Evolutionary conservation across 35 echinoderm and acorn worm genomes (phyloP), one percentile per base, ranked within the genome.

Genomic region (Amphiura filiformis): DNA sequence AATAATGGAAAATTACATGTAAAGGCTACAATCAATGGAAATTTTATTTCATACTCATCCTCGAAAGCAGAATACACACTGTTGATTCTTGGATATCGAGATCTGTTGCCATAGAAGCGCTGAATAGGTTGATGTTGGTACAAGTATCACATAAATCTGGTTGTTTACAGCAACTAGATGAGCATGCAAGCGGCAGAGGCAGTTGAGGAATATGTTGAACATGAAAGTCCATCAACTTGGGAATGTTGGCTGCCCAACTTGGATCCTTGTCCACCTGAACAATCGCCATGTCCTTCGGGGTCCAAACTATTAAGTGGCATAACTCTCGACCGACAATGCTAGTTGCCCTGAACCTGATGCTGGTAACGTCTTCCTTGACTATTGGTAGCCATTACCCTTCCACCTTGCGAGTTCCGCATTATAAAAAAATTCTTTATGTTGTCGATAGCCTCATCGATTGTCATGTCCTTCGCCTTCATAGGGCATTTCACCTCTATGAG

Each of bases 321-420:
- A 61, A 26, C 32, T 33, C 14, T 11, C 82, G 11, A 52, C 32
- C 7, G 49, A 35, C 18, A 65, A 32, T 13, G 33, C 32, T 1
- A 85, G 31, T 65, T 85, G 82, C 82, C 82, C 49, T 85, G 82
- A 14, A 85, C 82, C 57, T 85, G 82, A 38, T 85, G 82, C 17
- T 85, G 64, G 38, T 85, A 85, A 11, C 57, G 32, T 78, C 31
- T 78, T 78, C 28, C 76, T 32, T 65, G 56, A 33, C 35, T 65
- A 34, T 23, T 64, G 31, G 56, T 70, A 0, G 34, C 17, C 17
- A 34, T 1, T 35, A 32, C 15, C 17, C n/a, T 15, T 11, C 15
- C 31, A 65, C 38, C 56, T 32, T 32, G 1, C n/a, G n/a, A n/a
- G 20, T 32, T 30, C 76, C 35, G 17, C 13, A 13, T 26, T 26